phyloP scores from a whole-genome alignment of 2,797 vertebrate genomes.

The Clarias fuscus region DNA sequence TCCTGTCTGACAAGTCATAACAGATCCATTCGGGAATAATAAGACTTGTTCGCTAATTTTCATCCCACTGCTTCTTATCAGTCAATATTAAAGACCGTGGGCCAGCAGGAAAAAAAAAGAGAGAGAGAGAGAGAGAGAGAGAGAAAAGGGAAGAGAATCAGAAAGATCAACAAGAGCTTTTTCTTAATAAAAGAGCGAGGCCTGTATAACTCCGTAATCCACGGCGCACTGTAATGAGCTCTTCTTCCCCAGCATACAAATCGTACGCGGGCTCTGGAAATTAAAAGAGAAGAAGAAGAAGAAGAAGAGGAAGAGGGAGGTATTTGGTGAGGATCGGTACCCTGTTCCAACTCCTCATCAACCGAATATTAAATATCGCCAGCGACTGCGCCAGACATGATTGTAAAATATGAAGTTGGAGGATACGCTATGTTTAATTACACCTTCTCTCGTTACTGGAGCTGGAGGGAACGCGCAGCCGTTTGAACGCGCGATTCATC shows the following conservation, averaged over 20 bases:
- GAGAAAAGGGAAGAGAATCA: neutral
- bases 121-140: neutral
- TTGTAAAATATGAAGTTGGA: constrained; percentile 49
- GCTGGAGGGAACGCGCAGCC: neutral
- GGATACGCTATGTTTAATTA: constrained; percentile 47
- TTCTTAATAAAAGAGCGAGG: constrained; percentile 55
- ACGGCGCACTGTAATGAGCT: constrained; percentile 46
- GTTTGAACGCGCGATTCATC: neutral
- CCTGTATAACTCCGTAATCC: constrained; percentile 33
- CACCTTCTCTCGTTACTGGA: constrained; percentile 29
- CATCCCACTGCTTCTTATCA: constrained; percentile 50
- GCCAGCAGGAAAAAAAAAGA: neutral
- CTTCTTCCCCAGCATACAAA: constrained; percentile 47
- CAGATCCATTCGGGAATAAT: constrained; percentile 52
- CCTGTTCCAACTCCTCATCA: constrained; percentile 39
- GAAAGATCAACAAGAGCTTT: constrained; percentile 44
- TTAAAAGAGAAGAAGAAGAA: constrained; percentile 16
- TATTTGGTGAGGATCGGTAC: constrained; percentile 32
- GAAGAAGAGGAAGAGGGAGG: constrained; percentile 15
- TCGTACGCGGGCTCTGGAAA: constrained; percentile 32
- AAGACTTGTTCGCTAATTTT: constrained; percentile 45
- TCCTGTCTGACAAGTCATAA: constrained; percentile 60
- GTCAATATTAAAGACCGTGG: constrained; percentile 51
- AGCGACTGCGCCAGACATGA: constrained; percentile 39
- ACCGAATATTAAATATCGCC: constrained; percentile 50